Evolutionary conservation across 2,113 vertebrate species (phyloP).

Genomic region (Mungos mungo): DNA sequence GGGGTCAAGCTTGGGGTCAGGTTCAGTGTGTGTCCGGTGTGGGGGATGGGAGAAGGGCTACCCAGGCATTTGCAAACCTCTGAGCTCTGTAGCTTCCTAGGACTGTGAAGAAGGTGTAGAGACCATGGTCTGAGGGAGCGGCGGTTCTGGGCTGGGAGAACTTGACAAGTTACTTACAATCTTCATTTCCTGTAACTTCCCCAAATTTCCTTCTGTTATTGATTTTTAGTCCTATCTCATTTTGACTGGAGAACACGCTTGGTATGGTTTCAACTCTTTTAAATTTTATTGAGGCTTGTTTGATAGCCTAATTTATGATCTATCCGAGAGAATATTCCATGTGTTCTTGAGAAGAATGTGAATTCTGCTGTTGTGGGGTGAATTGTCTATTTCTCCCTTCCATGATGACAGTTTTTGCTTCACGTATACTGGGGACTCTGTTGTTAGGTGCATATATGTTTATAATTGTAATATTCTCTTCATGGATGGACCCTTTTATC

Average conservation of each 20-base stretch:
- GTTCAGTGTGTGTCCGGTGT: neutral
- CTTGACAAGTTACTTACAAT: neutral
- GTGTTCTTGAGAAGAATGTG: neutral
- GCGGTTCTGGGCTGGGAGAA: neutral
- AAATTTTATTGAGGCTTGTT: neutral
- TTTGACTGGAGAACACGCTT: conserved; percentile 32
- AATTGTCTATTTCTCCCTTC: neutral
- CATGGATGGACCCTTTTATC: neutral
- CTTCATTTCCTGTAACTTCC: conserved; percentile 31
- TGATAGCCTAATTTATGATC: neutral
- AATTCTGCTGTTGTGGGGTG: neutral
- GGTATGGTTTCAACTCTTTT: conserved; percentile 20
- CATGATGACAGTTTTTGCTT: conserved; percentile 28
- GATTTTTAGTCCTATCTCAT: conserved; percentile 11
- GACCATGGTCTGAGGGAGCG: neutral
- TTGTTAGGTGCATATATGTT: neutral
- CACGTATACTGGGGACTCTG: neutral
- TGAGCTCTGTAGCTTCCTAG: neutral
- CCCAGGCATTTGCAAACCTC: neutral
- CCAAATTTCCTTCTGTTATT: neutral
- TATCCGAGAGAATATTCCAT: neutral
- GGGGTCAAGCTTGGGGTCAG: neutral
- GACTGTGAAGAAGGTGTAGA: neutral
- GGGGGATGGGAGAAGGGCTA: neutral
- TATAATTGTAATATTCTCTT: neutral